Evolutionary conservation across 2,113 vertebrate genomes (phyloP), one percentile per base, ranked within the genome.

Genomic region (Ardeotis arabs): DNA sequence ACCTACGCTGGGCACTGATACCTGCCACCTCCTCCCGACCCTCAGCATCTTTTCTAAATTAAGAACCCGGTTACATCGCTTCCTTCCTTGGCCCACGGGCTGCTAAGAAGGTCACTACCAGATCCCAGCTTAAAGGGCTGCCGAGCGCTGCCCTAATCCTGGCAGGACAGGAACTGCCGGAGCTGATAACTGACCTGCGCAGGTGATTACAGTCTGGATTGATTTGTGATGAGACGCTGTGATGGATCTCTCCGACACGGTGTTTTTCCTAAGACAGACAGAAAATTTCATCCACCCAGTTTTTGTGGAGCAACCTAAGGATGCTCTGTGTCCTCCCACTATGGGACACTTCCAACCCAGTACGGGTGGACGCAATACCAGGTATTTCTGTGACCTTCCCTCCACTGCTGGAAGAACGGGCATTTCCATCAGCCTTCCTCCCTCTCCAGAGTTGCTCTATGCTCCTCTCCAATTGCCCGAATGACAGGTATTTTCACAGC

Each of bases 81-180:
- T 94, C 93, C 88, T 96, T 37, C 95, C 88, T 49, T 27, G 58
- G 73, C 80, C 89, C 78, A 21, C 17, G 0, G 81, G 68, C n/a
- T 68, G 81, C 75, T 97, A 93, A 97, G 91, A 82, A 96, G 95
- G 90, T 96, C 96, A 95, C 62, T 28, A 53, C 35, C 66, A 92
- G 86, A 60, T 28, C 1, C 1, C 0, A 31, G 95, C 93, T 96
- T 96, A 89, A 77, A 56, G 83, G 25, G 93, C 63, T 14, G 14
- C 66, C 2, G 5, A 76, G 77, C 37, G 49, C 50, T n/a, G 6
- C 45, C 77, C 84, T 97, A 97, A 97, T 97, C 84, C 92, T 33
- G 80, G 67, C 56, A 64, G 84, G 88, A 86, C 94, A 89, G 93
- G 72, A 88, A 25, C 37, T 52, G 95, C 60, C 14, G 0, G 27